Conservation (phyloP, 2,113 vertebrate species). For the Paramormyrops kingsleyae region DNA sequence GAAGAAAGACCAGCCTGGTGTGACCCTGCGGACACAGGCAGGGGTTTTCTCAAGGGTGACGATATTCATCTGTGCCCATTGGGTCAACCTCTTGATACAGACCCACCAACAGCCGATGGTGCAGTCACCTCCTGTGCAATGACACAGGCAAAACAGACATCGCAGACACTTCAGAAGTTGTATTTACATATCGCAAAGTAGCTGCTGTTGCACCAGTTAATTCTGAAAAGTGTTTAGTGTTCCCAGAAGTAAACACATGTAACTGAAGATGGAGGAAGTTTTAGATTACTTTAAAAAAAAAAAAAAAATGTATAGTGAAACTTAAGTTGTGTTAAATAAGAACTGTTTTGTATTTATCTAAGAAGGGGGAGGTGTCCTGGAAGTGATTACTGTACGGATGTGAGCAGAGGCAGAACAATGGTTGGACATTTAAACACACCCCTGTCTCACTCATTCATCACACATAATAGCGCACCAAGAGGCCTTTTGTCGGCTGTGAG, state of each 20-base stretch:
- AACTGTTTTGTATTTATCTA: neutral
- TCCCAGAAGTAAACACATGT: neutral
- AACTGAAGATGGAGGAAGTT: neutral
- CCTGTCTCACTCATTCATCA: neutral
- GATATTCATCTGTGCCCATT: neutral
- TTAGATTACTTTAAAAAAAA: neutral
- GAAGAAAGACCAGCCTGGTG: neutral
- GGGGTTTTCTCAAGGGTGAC: neutral
- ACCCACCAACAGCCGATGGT: neutral
- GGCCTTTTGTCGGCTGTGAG: neutral
- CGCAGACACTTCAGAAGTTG: neutral
- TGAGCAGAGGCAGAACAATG: neutral
- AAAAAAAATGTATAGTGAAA: neutral
- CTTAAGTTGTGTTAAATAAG: neutral
- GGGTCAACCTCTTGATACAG: neutral
- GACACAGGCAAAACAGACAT: neutral
- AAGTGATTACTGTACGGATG: neutral
- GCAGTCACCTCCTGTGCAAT: neutral
- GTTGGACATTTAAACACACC: neutral
- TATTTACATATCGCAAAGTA: neutral
- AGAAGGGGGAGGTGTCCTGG: neutral
- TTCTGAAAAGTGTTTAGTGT: neutral
- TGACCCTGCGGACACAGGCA: neutral
- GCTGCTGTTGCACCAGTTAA: neutral
- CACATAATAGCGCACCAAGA: neutral